Percentiles rank a stretch among this genome's conserved stretches.
These are phyloP conservation scores for Philypnodon macrostomus DNA, from an alignment of 2,797 vertebrate genomes.

Conservation along the genomic window DNA sequence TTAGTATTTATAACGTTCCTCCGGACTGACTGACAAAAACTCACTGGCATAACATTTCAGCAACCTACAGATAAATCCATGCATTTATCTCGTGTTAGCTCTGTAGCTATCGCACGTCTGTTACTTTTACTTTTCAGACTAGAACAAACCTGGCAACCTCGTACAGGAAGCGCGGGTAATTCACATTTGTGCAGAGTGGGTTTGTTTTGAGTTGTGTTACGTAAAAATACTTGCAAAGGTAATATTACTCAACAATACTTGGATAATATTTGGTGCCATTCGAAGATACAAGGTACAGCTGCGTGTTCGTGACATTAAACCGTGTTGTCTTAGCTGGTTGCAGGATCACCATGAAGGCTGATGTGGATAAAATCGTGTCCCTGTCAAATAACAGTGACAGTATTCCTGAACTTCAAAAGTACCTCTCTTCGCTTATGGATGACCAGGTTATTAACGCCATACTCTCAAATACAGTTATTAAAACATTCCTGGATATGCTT, in stretches of 20 bases:
- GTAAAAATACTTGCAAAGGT: not conserved
- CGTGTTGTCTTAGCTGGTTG: not conserved
- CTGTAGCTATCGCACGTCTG: not conserved
- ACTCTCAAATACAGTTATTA: no score
- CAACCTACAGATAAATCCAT: no score
- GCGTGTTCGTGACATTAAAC: not conserved
- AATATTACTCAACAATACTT: not conserved
- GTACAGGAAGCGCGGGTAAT: constrained; percentile 64
- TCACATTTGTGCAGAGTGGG: not conserved
- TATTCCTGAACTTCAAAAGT: constrained; percentile 64
- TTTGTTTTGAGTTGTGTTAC: not conserved
- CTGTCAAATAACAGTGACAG: constrained; percentile 67
- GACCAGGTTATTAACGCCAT: constrained; percentile 71
- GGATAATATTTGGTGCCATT: not conserved
- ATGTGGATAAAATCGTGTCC: constrained; percentile 64
- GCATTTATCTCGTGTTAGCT: no score
- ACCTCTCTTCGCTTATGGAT: constrained; percentile 63
- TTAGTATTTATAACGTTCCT: no score
- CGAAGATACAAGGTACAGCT: no score
- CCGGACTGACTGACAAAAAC: no score
- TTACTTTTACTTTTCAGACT: not conserved
- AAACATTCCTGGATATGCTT: no score
- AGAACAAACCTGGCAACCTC: constrained; percentile 51
- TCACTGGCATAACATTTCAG: no score
- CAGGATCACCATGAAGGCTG: constrained; percentile 46